These are phyloP conservation scores for Lates calcarifer DNA, from an alignment of 2,113 vertebrate species.

Conservation along the genomic window DNA sequence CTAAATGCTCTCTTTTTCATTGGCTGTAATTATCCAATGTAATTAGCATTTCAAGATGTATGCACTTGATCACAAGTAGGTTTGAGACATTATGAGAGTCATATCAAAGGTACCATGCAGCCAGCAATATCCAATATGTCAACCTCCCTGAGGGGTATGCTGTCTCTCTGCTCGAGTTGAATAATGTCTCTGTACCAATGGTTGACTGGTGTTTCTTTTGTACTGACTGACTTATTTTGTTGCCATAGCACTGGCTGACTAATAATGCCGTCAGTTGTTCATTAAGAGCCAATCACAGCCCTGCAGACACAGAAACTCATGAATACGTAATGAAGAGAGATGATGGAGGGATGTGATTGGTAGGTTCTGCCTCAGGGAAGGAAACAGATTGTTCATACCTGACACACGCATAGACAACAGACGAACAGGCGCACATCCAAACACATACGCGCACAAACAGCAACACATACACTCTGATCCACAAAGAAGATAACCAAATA, in stretches of 20 bases:
- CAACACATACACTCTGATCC: neutral
- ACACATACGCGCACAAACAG: neutral
- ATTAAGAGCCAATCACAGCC: slow-evolving; percentile 80
- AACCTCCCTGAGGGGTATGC: slow-evolving; percentile 55
- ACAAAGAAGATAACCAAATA: neutral
- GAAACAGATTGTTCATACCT: slow-evolving; percentile 68
- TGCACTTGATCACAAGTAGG: slow-evolving; percentile 59
- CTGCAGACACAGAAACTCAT: slow-evolving; percentile 81
- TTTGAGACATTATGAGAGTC: slow-evolving; percentile 55
- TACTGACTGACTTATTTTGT: slow-evolving; percentile 74
- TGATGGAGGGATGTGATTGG: slow-evolving; percentile 76
- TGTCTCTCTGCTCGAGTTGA: slow-evolving; percentile 62
- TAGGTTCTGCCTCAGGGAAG: slow-evolving; percentile 66
- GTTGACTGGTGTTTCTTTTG: slow-evolving; percentile 70
- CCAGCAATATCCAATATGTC: slow-evolving; percentile 69
- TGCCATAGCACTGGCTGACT: slow-evolving; percentile 70
- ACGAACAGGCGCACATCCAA: neutral
- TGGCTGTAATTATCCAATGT: slow-evolving; percentile 58
- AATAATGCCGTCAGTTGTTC: slow-evolving; percentile 78
- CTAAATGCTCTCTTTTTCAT: slow-evolving; percentile 37
- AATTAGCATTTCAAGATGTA: slow-evolving; percentile 53
- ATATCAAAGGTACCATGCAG: slow-evolving; percentile 61
- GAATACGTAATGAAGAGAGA: slow-evolving; percentile 79
- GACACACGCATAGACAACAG: slow-evolving; percentile 38
- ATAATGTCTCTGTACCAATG: slow-evolving; percentile 68